phyloP scores from a whole-genome alignment of 1,140 invertebrate species.

The Drosophila varians region DNA sequence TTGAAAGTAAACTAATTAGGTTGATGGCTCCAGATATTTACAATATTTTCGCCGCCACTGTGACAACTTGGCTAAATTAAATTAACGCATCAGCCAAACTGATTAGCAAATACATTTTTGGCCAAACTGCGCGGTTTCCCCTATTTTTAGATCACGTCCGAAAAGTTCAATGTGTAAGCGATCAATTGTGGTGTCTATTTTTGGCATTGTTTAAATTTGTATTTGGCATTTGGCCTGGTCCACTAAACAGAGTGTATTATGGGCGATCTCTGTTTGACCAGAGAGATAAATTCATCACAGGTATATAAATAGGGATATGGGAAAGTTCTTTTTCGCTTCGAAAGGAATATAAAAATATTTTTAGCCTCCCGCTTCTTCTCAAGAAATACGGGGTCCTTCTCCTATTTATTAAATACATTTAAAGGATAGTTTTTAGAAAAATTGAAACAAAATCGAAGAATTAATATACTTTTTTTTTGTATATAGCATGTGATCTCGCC shows the following conservation, averaged over 20 bases:
- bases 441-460: too few relatives aligned
- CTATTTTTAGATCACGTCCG: slow-evolving; percentile 52
- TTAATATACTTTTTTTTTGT: too few relatives aligned
- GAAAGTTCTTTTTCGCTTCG: too few relatives aligned
- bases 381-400: too few relatives aligned
- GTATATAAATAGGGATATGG: slow-evolving; percentile 1
- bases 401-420: too few relatives aligned
- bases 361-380: too few relatives aligned
- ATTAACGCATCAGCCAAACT: slow-evolving; percentile 49
- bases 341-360: not conserved
- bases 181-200: slow-evolving; percentile 54
- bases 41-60: slow-evolving; percentile 17
- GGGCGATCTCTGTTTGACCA: slow-evolving; percentile 23
- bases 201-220: slow-evolving; percentile 44
- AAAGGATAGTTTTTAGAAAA: too few relatives aligned
- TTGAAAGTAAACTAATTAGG: slow-evolving; percentile 32
- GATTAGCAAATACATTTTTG: slow-evolving; percentile 44
- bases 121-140: slow-evolving; percentile 44
- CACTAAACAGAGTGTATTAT: slow-evolving; percentile 23
- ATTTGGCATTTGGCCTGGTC: slow-evolving; percentile 24
- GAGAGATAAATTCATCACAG: slow-evolving; percentile 9
- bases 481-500: slow-evolving; percentile 2
- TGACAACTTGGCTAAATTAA: slow-evolving; percentile 30
- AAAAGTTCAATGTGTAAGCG: slow-evolving; percentile 62
- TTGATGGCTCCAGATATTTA: slow-evolving; percentile 8